Evolutionary conservation across 2,888 invertebrate species (phyloP).

Genomic region (Stenolophus ochropezus): DNA sequence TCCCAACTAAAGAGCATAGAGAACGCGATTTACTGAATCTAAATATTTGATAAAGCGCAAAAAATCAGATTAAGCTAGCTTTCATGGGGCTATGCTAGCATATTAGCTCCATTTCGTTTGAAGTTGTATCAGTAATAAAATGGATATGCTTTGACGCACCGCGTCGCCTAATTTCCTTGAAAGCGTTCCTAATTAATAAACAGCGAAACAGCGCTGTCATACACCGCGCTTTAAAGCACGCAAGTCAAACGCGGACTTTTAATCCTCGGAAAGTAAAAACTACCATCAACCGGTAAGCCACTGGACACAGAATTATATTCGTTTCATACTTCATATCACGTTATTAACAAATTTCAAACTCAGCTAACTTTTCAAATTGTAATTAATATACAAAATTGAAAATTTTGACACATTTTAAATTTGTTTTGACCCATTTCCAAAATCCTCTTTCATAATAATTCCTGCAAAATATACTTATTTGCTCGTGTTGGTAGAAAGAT

Average conservation of each 20-base stretch:
- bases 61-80: constrained; percentile 32
- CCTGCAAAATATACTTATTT: no score
- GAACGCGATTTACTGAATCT: constrained; percentile 32
- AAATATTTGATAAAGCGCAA: constrained; percentile 46
- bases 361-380: background rate
- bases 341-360: background rate
- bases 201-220: constrained; percentile 47
- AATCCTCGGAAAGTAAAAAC: background rate
- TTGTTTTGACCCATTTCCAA: background rate
- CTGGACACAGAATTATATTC: background rate
- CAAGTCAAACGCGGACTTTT: constrained; percentile 1
- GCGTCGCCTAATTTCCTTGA: constrained; percentile 47
- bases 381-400: background rate
- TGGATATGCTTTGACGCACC: constrained; percentile 52
- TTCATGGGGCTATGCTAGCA: constrained; percentile 5
- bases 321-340: background rate
- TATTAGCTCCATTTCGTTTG: constrained; percentile 43
- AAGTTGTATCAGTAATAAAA: constrained; percentile 53
- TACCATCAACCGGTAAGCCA: background rate
- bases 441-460: no score
- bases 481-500: no score
- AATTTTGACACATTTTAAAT: background rate
- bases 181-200: constrained; percentile 56
- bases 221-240: constrained; percentile 26
- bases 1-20: constrained; percentile 31